Base-by-base conservation (phyloP, 1,140 invertebrate genomes). In the Micrasema minimum region DNA sequence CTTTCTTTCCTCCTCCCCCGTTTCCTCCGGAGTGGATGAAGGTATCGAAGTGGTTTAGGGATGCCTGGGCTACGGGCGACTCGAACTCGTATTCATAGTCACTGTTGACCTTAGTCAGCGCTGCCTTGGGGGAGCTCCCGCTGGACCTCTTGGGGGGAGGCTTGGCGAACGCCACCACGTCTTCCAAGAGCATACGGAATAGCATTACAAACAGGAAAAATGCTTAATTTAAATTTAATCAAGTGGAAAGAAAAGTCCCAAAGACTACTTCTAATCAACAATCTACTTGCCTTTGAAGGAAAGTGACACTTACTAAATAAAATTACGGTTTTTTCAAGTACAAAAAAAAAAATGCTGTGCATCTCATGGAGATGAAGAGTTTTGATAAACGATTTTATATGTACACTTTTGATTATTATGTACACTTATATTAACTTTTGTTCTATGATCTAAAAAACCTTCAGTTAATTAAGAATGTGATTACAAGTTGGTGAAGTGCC, bases 11-110 rank as follows among this genome's bases (percentile, higher is more conserved):
- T 11, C 23, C 20, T 16, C 22, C 41, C 9, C 41, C 66, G 22
- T 46, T 50, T 1, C 48, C 51, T 26, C 65, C 35, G 1, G 35
- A 11, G 14, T 65, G 50, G 11, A 23, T 37, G 57, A 48, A 72
- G n/a, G 65, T 14, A 18, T 75, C 74, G 41, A 46, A 75, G 43
- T 75, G 74, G 53, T 75, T 75, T 51, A 72, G 62, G 9, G 74
- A 72, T n/a, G 70, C 74, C n/a, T 72, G 20, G 18, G 74, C 50
- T 0, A 55, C 66, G n/a, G 62, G 57, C 23, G 61, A 37, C 2
- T 38, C 55, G 55, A 71, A 75, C 18, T 73, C 71, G 31, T 68
- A 72, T 1, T 75, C 74, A 45, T 73, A 72, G 26, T 75, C 71
- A 61, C 48, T 55, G 23, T 71, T 64, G 11, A 22, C 23, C 62